Evolutionary conservation across 2,888 invertebrate genomes (phyloP).

Genomic region (Cremastobaeus sp.): DNA sequence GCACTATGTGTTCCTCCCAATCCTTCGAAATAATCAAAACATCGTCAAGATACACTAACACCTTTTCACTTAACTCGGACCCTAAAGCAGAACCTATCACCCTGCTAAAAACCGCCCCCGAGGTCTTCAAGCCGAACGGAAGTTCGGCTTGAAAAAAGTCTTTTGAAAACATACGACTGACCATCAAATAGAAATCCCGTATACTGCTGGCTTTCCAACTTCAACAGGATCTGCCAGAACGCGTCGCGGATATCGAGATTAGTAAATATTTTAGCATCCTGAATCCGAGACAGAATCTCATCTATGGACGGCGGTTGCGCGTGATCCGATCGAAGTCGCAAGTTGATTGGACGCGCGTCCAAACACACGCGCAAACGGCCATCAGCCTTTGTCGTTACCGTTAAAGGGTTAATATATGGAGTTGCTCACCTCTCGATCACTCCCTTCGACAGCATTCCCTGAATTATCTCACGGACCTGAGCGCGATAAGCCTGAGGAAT

Average conservation of each 20-base stretch:
- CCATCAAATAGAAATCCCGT: conserved; percentile 2
- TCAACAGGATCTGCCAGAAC: conserved; percentile 3
- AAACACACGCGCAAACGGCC: neutral
- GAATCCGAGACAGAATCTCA: neutral
- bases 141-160: too few relatives aligned
- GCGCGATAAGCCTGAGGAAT: too few relatives aligned
- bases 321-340: too few relatives aligned
- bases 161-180: neutral
- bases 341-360: neutral
- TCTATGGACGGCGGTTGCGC: too few relatives aligned
- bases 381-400: neutral
- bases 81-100: neutral
- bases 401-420: neutral
- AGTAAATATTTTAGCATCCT: neutral
- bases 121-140: neutral
- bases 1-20: neutral
- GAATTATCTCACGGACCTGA: neutral
- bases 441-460: neutral
- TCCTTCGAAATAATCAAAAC: neutral
- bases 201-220: neutral
- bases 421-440: neutral
- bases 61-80: neutral
- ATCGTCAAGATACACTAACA: neutral
- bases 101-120: neutral
- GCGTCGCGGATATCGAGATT: neutral